Percentiles rank a stretch among this genome's conserved stretches.
phyloP scores from a whole-genome alignment of 2,797 vertebrate species.

The Cheirogaleus major region DNA sequence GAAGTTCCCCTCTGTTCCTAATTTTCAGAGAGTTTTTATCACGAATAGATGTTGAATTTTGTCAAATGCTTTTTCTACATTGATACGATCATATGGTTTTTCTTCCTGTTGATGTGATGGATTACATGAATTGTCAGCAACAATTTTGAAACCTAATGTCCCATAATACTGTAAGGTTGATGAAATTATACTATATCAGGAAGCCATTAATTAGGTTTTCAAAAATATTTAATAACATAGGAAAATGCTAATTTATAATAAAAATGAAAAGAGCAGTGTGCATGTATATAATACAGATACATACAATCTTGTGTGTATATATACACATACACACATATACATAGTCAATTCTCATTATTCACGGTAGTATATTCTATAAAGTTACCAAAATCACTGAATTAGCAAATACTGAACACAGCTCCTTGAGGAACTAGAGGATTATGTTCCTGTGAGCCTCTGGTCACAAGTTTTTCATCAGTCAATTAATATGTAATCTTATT shows the following conservation, averaged over 20 bases:
- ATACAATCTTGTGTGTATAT: background rate
- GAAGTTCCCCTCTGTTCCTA: background rate
- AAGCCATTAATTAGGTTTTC: background rate
- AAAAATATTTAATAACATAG: background rate
- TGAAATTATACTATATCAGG: background rate
- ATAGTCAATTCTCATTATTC: background rate
- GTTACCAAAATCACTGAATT: background rate
- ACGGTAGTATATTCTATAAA: background rate
- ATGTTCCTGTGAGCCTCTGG: background rate
- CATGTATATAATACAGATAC: background rate
- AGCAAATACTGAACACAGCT: background rate
- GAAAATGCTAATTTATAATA: background rate
- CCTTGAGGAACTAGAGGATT: background rate
- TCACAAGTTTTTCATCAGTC: background rate
- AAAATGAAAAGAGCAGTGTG: background rate
- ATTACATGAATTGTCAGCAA: background rate
- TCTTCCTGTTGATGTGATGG: background rate
- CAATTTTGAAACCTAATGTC: background rate
- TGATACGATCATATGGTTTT: background rate
- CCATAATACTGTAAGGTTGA: background rate
- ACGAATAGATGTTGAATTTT: background rate
- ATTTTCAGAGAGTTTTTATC: background rate
- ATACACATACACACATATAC: background rate
- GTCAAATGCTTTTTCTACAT: background rate
- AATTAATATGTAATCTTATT: background rate